Evolutionary conservation across 2,888 invertebrate species (phyloP), one percentile per base, ranked within the genome.

Genomic region (Scaptomyza caliginosa): DNA sequence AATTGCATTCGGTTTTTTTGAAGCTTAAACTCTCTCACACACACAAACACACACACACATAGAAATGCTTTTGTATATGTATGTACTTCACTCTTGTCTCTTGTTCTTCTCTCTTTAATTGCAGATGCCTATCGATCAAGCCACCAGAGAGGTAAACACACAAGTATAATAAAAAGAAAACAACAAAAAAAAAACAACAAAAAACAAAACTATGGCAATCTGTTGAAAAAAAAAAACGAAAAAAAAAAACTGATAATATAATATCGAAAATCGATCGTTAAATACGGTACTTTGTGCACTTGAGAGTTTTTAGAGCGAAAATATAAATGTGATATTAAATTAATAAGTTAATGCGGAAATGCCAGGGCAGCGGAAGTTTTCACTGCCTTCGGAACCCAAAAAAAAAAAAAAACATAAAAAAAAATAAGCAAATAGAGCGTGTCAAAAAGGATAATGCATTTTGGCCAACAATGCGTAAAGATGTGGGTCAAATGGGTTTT

Each of bases 51-150:
- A 36, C n/a, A 21, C 39, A 75, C 60, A 67, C 64, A 78, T 59
- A 67, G 66, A 67, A 66, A 60, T 66, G 58, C 51, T 65, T 43
- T 34, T 13, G 7, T 34, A 16, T 34, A 34, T 34, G 34, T 34
- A 34, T 36, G 72, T 92, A 89, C 93, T 92, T 91, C 93, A 93
- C 93, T 93, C 81, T 45, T 45, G 78, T 86, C 76, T 89, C 84
- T 87, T 88, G 89, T 86, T 88, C 93, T 93, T 87, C 93, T 93
- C 88, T 93, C 93, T 94, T 93, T 94, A 93, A 94, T 94, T 94
- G 93, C 94, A 94, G 94, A 94, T 94, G 94, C 93, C 94, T 94
- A 94, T 94, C 94, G 93, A 94, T 94, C 93, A 94, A 94, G 93
- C 94, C 94, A 93, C 94, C 94, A 92, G 94, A 94, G 93, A 94